Percentiles rank a stretch among this genome's conserved stretches.
phyloP scores from a whole-genome alignment of 2,888 invertebrate genomes.

The Drepana falcataria region DNA sequence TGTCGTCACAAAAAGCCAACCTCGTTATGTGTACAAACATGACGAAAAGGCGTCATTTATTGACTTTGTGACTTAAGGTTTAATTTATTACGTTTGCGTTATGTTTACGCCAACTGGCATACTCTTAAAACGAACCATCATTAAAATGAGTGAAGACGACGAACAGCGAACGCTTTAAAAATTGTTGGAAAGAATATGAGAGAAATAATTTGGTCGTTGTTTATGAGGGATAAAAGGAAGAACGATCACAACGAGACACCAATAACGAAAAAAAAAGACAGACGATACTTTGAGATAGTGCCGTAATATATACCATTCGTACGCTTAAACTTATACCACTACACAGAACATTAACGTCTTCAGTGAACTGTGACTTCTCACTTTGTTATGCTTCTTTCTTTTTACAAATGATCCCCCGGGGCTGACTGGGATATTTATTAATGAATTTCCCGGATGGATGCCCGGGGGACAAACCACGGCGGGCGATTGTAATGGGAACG shows the following conservation, averaged over 20 bases:
- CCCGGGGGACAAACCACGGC: constrained; percentile 34
- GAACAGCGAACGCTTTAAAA: constrained; percentile 35
- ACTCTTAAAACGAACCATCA: constrained; percentile 34
- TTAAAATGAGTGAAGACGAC: constrained; percentile 33
- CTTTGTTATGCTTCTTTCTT: constrained; percentile 19
- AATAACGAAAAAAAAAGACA: neutral
- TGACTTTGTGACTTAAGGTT: constrained; percentile 24
- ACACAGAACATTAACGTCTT: constrained; percentile 1
- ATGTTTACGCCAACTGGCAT: constrained; percentile 4
- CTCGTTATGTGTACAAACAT: constrained; percentile 20
- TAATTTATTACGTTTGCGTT: constrained; percentile 32
- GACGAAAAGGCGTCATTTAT: constrained; percentile 26
- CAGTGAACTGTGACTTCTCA: constrained; percentile 10
- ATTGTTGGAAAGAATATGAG: constrained; percentile 35
- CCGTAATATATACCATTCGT: neutral
- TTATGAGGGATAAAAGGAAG: constrained; percentile 36
- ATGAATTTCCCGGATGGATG: constrained; percentile 40
- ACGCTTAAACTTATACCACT: neutral
- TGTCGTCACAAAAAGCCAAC: constrained; percentile 21
- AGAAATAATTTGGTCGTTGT: constrained; percentile 35
- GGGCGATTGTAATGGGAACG: constrained; percentile 48
- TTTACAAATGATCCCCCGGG: constrained; percentile 30
- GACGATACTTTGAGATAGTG: neutral
- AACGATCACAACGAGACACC: constrained; percentile 23
- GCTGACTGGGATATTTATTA: constrained; percentile 44